phyloP scores from a whole-genome alignment of 2,113 vertebrate species.

The Callorhinus ursinus region DNA sequence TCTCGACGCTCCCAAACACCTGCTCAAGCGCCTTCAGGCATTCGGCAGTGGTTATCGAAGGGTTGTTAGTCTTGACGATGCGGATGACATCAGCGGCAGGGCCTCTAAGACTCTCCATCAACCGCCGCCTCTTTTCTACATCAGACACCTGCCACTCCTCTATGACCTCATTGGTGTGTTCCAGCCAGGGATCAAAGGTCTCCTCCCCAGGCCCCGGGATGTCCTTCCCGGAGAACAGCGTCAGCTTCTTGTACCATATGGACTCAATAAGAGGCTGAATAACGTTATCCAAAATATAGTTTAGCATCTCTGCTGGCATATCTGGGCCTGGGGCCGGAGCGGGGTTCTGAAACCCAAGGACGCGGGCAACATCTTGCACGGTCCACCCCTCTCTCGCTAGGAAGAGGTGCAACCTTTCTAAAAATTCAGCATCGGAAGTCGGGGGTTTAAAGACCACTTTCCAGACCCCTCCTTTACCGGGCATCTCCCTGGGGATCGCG shows the following conservation, averaged over 20 bases:
- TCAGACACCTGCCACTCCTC: conserved; percentile 76
- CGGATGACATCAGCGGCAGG: conserved; percentile 72
- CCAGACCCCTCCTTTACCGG: conserved; percentile 79
- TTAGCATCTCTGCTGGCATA: conserved; percentile 71
- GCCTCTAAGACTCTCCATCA: conserved; percentile 78
- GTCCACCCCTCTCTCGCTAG: conserved; percentile 78
- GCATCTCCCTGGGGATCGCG: conserved; percentile 71
- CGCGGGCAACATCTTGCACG: conserved; percentile 76
- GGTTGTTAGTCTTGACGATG: conserved; percentile 76
- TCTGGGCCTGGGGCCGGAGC: conserved; percentile 51
- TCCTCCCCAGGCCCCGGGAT: conserved; percentile 74
- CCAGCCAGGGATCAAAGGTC: conserved; percentile 74
- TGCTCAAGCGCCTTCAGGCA: conserved; percentile 77
- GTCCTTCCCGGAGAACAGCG: conserved; percentile 71
- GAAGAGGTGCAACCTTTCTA: conserved; percentile 74
- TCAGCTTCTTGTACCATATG: conserved; percentile 78
- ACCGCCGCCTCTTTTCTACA: conserved; percentile 68
- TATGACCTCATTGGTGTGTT: conserved; percentile 70
- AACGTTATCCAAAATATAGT: conserved; percentile 69
- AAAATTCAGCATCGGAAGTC: conserved; percentile 73
- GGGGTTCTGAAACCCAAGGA: conserved; percentile 72
- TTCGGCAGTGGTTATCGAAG: conserved; percentile 57
- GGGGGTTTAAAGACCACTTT: conserved; percentile 77
- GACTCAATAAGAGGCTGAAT: conserved; percentile 76
- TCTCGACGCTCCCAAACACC: conserved; percentile 76